Evolutionary conservation across 1,140 invertebrate species (phyloP).

Genomic region (Elysia chlorotica): DNA sequence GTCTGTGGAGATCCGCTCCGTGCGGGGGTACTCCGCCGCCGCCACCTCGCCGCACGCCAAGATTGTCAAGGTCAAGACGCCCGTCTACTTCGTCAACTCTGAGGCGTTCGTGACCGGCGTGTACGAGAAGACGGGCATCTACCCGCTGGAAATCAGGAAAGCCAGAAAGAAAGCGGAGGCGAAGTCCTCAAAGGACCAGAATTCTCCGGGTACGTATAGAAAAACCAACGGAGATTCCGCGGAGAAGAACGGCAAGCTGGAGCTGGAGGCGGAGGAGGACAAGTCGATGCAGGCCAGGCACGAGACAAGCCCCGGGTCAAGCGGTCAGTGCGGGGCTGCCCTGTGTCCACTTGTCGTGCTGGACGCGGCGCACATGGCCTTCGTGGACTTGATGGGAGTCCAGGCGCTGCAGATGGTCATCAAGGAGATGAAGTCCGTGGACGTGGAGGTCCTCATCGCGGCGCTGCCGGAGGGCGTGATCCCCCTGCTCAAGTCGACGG

Average conservation of each 20-base stretch:
- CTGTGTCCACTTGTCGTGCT: too few species aligned
- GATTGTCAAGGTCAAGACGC: conserved; percentile 8
- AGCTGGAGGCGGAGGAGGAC: too few species aligned
- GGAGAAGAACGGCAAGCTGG: too few species aligned
- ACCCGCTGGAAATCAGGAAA: conserved; percentile 5
- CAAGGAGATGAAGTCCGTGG: conserved; percentile 10
- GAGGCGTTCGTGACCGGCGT: conserved; percentile 7
- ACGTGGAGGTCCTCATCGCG: conserved; percentile 13
- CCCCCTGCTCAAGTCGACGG: conserved; percentile 11
- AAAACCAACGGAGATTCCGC: too few species aligned
- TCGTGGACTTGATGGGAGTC: conserved; percentile 37
- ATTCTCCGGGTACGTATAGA: too few species aligned
- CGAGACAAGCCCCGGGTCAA: too few species aligned
- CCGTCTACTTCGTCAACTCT: conserved; percentile 19
- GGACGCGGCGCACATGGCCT: conserved; percentile 27
- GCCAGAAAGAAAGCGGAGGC: too few species aligned
- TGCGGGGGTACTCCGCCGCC: background rate
- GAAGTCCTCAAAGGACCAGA: too few species aligned
- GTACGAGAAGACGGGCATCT: background rate
- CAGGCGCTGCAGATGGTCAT: conserved; percentile 29
- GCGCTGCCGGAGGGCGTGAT: conserved; percentile 14
- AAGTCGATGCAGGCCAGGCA: too few species aligned
- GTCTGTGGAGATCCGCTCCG: background rate
- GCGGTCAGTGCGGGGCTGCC: too few species aligned
- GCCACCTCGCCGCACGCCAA: background rate